Conservation (phyloP, 37 sponge, comb jelly and placozoan genomes). For the Cladorhizidae sp. region DNA sequence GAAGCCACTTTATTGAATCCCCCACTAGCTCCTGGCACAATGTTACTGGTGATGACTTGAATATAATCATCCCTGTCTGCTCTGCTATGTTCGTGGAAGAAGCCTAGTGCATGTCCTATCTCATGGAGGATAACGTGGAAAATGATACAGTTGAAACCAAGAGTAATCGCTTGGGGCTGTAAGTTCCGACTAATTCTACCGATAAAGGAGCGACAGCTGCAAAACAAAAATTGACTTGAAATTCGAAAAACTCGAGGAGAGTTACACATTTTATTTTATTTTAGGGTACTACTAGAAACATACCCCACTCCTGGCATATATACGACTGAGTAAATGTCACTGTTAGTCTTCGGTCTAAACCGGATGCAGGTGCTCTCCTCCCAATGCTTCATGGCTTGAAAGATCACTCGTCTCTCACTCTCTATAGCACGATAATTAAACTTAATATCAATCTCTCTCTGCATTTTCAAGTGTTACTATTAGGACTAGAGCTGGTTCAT, state of each 20-base stretch:
- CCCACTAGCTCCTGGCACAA: background rate
- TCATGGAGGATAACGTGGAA: slow-evolving; percentile 58
- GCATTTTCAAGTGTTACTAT: background rate
- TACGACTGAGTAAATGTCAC: slow-evolving; percentile 20
- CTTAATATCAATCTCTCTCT: background rate
- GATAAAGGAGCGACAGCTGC: slow-evolving; percentile 55
- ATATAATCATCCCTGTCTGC: slow-evolving; percentile 67
- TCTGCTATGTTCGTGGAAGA: slow-evolving; percentile 69
- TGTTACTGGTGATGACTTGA: slow-evolving; percentile 20
- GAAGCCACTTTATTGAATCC: slow-evolving; percentile 7
- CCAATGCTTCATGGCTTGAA: slow-evolving; percentile 72
- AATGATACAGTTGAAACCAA: slow-evolving; percentile 19
- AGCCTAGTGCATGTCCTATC: slow-evolving; percentile 69
- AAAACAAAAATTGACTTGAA: background rate
- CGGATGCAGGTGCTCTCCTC: slow-evolving; percentile 78
- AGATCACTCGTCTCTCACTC: slow-evolving; percentile 40
- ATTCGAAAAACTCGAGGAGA: background rate
- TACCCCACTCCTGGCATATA: slow-evolving; percentile 46
- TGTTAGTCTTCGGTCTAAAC: slow-evolving; percentile 27
- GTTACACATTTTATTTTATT: background rate
- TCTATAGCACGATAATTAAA: background rate
- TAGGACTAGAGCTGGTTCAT: background rate
- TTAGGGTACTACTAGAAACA: background rate
- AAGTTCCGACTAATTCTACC: slow-evolving; percentile 6
- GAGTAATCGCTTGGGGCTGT: slow-evolving; percentile 26